Evolutionary conservation across 2,797 vertebrate genomes (phyloP), one percentile per base, ranked within the genome.

Genomic region (Myotis findleyi): DNA sequence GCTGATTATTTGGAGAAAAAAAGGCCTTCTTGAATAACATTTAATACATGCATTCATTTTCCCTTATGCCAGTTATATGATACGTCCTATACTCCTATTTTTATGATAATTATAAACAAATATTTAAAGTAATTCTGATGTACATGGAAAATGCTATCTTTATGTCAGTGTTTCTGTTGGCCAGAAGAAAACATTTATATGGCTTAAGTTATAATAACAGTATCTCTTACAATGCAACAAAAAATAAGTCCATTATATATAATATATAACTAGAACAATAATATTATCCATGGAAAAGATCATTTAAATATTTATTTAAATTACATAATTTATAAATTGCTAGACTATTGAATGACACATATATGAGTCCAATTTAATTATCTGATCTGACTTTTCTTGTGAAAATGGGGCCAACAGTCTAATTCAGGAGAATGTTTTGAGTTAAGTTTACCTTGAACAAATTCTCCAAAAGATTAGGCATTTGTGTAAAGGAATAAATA

Each of bases 161-260:
- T 97, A 94, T 96, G 91, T 97, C 96, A 98, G 85, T 97, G 95
- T 96, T 97, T 97, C 6, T 94, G 77, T 97, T 96, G 91, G 91
- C 93, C 91, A 95, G 93, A 93, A 94, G 97, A 92, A 92, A 93
- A 95, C 59, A 62, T 96, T 93, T 95, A 84, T 64, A 89, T 91
- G 87, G 84, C 83, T 96, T 94, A 83, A 76, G 36, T 79, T 89
- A 85, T 41, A 79, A 66, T 66, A 96, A 85, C 11, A 73, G 11
- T 87, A 88, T 94, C 41, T 87, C 89, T 87, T 88, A 77, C 2
- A 47, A 57, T 25, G 8, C 33, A 86, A 77, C 33, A 86, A 69
- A 83, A 93, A 12, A 80, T 69, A 88, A 82, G 1, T 12, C 6
- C 5, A 64, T 84, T 88, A 38, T 49, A 20, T 93, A n/a, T 77